Percentiles rank a stretch among this genome's conserved stretches.
These are phyloP conservation scores for Beris chalybata DNA, from an alignment of 2,888 invertebrate species.

Conservation along the genomic window DNA sequence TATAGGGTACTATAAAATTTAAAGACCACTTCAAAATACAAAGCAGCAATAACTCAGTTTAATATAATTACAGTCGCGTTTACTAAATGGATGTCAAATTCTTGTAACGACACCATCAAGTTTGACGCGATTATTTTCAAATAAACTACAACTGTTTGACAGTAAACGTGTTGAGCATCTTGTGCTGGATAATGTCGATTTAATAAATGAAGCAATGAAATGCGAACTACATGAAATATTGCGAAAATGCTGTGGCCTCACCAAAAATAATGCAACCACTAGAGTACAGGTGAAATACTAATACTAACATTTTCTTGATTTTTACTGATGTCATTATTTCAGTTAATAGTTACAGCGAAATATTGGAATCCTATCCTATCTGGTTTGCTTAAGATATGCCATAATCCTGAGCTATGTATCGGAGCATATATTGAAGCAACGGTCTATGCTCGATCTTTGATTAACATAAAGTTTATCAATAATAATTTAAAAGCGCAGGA, in stretches of 20 bases:
- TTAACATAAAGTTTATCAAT: constrained; percentile 55
- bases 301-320: background rate
- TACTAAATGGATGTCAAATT: constrained; percentile 70
- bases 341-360: constrained; percentile 64
- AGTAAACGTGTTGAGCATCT: constrained; percentile 66
- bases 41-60: background rate
- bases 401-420: constrained; percentile 68
- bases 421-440: constrained; percentile 75
- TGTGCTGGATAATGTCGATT: constrained; percentile 72
- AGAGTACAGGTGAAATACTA: constrained; percentile 46
- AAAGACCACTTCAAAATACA: background rate
- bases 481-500: constrained; percentile 41
- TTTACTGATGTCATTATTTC: constrained; percentile 45
- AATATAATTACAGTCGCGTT: constrained; percentile 40
- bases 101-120: constrained; percentile 70
- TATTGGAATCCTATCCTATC: constrained; percentile 67
- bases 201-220: constrained; percentile 61
- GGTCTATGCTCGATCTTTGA: constrained; percentile 65
- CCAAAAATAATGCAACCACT: constrained; percentile 52
- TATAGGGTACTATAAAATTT: background rate
- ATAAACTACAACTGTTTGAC: constrained; percentile 59
- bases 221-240: constrained; percentile 57
- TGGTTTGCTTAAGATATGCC: constrained; percentile 60
- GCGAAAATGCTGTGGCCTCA: constrained; percentile 53
- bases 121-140: constrained; percentile 58